Evolutionary conservation across 2,113 vertebrate species (phyloP), one percentile per base, ranked within the genome.

Genomic region (Chamaetylas fuelleborni): DNA sequence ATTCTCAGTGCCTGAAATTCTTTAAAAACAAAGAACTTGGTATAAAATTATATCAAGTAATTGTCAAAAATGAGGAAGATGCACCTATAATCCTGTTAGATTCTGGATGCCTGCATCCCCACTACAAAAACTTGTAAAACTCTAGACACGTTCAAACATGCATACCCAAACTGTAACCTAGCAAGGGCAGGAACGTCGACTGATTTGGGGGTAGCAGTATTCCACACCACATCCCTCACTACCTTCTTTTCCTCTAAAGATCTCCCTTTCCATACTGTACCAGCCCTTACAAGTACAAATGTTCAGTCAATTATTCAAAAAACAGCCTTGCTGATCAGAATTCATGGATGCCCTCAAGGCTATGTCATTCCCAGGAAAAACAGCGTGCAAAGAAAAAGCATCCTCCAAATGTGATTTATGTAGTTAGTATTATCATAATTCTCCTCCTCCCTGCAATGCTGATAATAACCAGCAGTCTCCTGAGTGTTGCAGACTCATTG

Each of bases 71-170:
- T 90, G 91, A 96, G 94, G 96, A 96, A 97, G 97, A 97, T 97
- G 96, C 94, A 93, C 80, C 81, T 90, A 48, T 97, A 92, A 62
- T 93, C 93, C 90, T 78, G 89, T 88, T 89, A 95, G 86, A 86
- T 96, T 96, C 96, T 91, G 97, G 97, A 98, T 98, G 97, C 96
- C 98, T 95, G 97, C 98, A 98, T 97, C 98, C 97, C 97, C 96
- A 54, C 94, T 97, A 97, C 97, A 97, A 96, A 98, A 97, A 92
- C 91, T 87, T 93, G 76, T 96, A 94, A 96, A 96, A 95, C 79
- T 91, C 12, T 45, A 31, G 23, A 86, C 13, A 5, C 91, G 94
- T 97, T 84, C 92, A 88, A 87, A 93, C 84, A 78, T 85, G 91
- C 80, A 96, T 45, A 86, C 48, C 82, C 70, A 54, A n/a, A 78